phyloP scores from a whole-genome alignment of 2,888 invertebrate species.

The Drosophila lacicola region DNA sequence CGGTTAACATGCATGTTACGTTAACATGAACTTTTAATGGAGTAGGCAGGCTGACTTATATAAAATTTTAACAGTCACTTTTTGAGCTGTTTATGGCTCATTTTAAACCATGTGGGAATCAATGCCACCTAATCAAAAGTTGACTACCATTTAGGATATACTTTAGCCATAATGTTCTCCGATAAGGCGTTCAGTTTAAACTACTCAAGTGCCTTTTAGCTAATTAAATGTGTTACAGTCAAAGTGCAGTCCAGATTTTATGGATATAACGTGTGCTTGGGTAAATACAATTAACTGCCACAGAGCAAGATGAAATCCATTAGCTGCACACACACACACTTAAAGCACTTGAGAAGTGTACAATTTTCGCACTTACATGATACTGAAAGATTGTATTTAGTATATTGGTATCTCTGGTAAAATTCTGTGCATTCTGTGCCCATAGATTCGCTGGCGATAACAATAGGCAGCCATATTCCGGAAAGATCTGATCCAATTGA shows the following conservation, averaged over 20 bases:
- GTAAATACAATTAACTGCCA: slow-evolving; percentile 46
- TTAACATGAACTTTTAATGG: slow-evolving; percentile 1
- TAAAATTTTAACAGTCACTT: too few species aligned
- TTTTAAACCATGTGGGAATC: not conserved
- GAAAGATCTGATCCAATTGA: slow-evolving; percentile 89
- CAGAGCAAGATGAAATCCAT: slow-evolving; percentile 31
- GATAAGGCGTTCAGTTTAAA: slow-evolving; percentile 1
- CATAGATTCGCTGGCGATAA: slow-evolving; percentile 97
- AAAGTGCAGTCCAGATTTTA: slow-evolving; percentile 32
- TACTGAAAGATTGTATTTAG: slow-evolving; percentile 93
- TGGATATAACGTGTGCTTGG: slow-evolving; percentile 16
- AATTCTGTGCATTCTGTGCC: slow-evolving; percentile 93
- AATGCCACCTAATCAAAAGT: slow-evolving; percentile 6
- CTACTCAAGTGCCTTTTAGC: not conserved
- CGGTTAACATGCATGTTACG: slow-evolving; percentile 4
- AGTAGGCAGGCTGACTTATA: too few species aligned
- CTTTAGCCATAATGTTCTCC: not conserved
- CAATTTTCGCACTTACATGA: slow-evolving; percentile 87
- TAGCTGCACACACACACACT: slow-evolving; percentile 28
- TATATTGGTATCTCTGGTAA: slow-evolving; percentile 92
- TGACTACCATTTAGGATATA: not conserved
- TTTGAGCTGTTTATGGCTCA: not conserved
- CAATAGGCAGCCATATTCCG: slow-evolving; percentile 95
- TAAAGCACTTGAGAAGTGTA: not conserved
- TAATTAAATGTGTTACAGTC: slow-evolving; percentile 6